A percentile compares a stretch with the other conserved stretches of the same genome.
These are phyloP conservation scores for Eremophila alpestris DNA, from an alignment of 2,797 vertebrate genomes.

Conservation along the genomic window DNA sequence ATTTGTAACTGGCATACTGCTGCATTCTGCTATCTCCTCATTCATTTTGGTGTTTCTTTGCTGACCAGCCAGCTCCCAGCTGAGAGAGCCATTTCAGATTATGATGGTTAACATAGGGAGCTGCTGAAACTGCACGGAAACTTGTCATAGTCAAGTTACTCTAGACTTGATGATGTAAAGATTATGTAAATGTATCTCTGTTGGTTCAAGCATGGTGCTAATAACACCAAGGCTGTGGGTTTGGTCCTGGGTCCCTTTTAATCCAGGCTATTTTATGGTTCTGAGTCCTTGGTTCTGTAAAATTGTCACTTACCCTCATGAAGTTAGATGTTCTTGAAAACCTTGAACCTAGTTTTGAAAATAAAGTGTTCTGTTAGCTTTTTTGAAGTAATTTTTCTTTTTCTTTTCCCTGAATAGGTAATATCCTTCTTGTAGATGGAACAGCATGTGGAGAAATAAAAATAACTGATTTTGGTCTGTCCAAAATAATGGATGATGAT, in stretches of 20 bases:
- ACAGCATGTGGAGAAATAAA: conserved; percentile 99
- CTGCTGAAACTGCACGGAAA: neutral
- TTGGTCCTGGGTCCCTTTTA: neutral
- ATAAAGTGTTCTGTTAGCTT: neutral
- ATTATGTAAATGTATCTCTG: neutral
- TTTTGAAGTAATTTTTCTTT: neutral
- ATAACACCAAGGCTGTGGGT: neutral
- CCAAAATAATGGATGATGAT: conserved; percentile 99
- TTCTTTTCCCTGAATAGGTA: conserved; percentile 78
- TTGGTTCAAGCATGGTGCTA: neutral
- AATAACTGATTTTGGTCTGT: conserved; percentile 98
- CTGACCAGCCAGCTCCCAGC: neutral
- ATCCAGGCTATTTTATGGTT: neutral
- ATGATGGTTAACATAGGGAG: neutral
- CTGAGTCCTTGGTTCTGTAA: neutral
- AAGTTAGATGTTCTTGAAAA: neutral
- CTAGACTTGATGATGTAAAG: neutral
- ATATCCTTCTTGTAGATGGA: conserved; percentile 97
- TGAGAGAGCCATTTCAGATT: neutral
- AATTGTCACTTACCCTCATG: neutral
- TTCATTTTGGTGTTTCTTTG: neutral
- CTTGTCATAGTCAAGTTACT: neutral
- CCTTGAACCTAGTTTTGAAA: neutral
- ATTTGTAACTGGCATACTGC: neutral
- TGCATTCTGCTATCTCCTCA: neutral